Conservation (phyloP, 2,797 vertebrate species). For the Danio jaintianensis region DNA sequence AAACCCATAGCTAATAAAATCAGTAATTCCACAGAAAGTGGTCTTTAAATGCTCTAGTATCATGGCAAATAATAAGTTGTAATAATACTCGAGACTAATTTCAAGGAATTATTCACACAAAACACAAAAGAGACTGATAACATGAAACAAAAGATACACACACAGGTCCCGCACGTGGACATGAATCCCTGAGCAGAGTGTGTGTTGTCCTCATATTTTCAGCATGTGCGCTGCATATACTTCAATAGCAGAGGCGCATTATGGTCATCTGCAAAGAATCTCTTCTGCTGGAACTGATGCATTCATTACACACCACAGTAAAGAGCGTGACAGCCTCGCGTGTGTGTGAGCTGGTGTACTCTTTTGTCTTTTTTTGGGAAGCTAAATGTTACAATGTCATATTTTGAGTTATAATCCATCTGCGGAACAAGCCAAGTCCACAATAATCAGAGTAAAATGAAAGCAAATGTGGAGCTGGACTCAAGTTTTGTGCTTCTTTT, state of each 20-base stretch:
- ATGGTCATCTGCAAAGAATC: constrained; percentile 54
- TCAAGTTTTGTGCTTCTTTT: constrained; percentile 7
- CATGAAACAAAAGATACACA: background rate
- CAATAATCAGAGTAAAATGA: constrained; percentile 41
- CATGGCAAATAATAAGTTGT: background rate
- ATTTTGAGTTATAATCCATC: constrained; percentile 43
- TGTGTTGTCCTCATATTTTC: constrained; percentile 37
- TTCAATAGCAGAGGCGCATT: constrained; percentile 37
- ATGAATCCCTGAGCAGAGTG: constrained; percentile 5
- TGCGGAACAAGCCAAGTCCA: constrained; percentile 25
- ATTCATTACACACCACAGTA: constrained; percentile 51
- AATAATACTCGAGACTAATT: too few species aligned
- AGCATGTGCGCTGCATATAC: constrained; percentile 30
- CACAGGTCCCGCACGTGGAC: background rate
- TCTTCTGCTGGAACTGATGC: constrained; percentile 39
- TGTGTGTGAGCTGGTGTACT: constrained; percentile 47
- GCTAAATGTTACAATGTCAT: constrained; percentile 47
- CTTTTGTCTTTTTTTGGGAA: constrained; percentile 49
- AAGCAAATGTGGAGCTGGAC: constrained; percentile 40
- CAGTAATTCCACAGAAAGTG: too few species aligned
- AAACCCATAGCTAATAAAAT: too few species aligned
- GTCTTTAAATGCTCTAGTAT: background rate
- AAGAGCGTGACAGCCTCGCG: constrained; percentile 41
- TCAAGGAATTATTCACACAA: background rate
- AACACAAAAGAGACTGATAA: background rate